A percentile compares a stretch with the other conserved stretches of the same genome.
phyloP scores from a whole-genome alignment of 2,113 vertebrate species.

The Bubo scandiacus region DNA sequence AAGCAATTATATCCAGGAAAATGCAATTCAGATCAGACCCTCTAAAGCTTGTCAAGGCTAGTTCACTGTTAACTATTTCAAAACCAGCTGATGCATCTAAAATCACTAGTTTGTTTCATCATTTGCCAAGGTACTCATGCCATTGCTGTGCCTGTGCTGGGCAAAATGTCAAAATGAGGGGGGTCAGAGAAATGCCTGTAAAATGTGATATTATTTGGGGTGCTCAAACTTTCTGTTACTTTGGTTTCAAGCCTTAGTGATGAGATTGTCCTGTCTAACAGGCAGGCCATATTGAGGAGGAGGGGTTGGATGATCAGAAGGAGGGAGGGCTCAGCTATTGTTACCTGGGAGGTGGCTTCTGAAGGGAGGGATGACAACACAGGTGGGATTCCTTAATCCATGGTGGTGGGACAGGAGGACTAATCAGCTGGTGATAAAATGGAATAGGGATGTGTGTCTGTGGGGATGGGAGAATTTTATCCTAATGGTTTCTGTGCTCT shows the following conservation, averaged over 20 bases:
- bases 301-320: not conserved
- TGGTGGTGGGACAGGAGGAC: not conserved
- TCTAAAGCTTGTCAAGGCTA: not conserved
- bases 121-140: not conserved
- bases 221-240: not conserved
- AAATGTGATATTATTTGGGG: not conserved
- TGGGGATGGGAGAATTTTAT: not conserved
- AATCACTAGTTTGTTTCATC: not conserved
- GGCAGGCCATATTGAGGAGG: not conserved
- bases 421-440: not conserved
- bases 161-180: not conserved
- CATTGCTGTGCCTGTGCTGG: not conserved
- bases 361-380: not conserved
- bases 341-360: not conserved
- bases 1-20: not conserved
- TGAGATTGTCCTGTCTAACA: not conserved
- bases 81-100: not conserved
- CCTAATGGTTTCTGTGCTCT: accelerated
- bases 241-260: not conserved
- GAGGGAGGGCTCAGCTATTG: not conserved
- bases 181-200: not conserved
- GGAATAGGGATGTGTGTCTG: not conserved
- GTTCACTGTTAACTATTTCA: not conserved
- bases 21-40: not conserved
- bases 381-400: too few species aligned